Base-by-base conservation (phyloP, 2,888 invertebrate genomes). In the Amblyjoppa fuscipennis region DNA sequence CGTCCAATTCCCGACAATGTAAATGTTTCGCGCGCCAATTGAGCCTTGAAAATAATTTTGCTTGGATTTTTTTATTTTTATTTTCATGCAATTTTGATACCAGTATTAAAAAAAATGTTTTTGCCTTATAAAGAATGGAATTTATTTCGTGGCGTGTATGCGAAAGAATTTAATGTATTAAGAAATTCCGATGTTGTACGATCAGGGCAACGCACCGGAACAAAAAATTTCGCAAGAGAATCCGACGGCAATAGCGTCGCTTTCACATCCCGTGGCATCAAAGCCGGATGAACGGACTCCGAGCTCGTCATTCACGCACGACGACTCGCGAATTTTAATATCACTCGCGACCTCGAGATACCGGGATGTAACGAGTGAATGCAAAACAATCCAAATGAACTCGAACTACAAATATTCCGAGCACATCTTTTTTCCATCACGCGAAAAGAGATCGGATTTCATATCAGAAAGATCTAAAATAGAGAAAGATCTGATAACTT, bases 241-340 rank as follows among this genome's bases (percentile, higher is more conserved):
- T 41, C 11, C 49, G 64, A 45, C 51, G 75, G 78, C 45, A 85
- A 79, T 75, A 82, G 75, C 75, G 69, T 81, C 69, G 81, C 81
- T 84, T 84, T 84, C 74, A 85, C 81, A 85, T 85, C 78, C 81
- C 81, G 78, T 78, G 41, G n/a, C 78, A 53, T 74, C 56, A 53
- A 59, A 74, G 70, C 82, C 85, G 83, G 85, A 85, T 59, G 83
- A 66, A 78, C 78, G 79, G 34, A 68, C 38, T 49, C 71, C 71
- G 76, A 81, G 83, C 64, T 71, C 80, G 74, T 84, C 81, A 81
- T 84, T 75, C 80, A 82, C 70, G 81, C 66, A 74, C 82, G 80
- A 84, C 80, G 76, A 70, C 73, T 82, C 73, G 56, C 78, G 85
- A 81, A 86, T 86, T 74, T 81, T 82, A 84, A 84, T 84, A 76